A percentile compares a stretch with the other conserved stretches of the same genome.
Conservation (phyloP, 2,888 invertebrate species). For the Caenorhabditis japonica region DNA sequence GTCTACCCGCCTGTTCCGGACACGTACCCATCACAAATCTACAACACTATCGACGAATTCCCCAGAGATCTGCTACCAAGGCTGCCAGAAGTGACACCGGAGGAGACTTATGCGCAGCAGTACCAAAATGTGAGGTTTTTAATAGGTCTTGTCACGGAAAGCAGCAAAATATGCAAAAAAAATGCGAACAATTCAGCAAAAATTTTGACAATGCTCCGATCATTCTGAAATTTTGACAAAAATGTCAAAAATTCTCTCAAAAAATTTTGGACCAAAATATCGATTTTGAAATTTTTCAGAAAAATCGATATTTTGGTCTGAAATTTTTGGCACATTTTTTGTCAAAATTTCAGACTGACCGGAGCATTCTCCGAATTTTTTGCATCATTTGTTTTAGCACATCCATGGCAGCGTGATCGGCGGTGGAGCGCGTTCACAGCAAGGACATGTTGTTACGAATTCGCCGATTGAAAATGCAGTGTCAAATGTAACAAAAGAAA, state of each 20-base stretch:
- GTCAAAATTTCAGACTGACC: too few species aligned
- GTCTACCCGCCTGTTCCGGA: conserved; percentile 53
- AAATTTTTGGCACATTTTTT: too few species aligned
- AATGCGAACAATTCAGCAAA: too few species aligned
- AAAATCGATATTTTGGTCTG: too few species aligned
- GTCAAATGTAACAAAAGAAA: background rate
- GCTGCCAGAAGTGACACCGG: conserved; percentile 31
- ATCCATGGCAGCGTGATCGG: conserved; percentile 52
- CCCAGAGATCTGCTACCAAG: conserved; percentile 54
- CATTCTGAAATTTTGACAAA: too few species aligned
- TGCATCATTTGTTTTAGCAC: conserved; percentile 22
- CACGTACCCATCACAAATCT: conserved; percentile 43
- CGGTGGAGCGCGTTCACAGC: background rate
- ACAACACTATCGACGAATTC: conserved; percentile 58
- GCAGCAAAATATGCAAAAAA: too few species aligned
- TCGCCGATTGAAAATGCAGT: conserved; percentile 6
- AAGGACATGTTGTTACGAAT: background rate
- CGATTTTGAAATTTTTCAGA: too few species aligned
- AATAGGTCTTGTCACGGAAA: too few species aligned
- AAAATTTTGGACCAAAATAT: too few species aligned
- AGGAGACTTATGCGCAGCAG: conserved; percentile 35
- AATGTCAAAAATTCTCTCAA: too few species aligned
- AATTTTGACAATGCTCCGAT: too few species aligned
- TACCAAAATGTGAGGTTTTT: conserved; percentile 36
- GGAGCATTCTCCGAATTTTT: too few species aligned